Evolutionary conservation across 2,113 vertebrate species (phyloP).

Genomic region (Dasyprocta punctata): DNA sequence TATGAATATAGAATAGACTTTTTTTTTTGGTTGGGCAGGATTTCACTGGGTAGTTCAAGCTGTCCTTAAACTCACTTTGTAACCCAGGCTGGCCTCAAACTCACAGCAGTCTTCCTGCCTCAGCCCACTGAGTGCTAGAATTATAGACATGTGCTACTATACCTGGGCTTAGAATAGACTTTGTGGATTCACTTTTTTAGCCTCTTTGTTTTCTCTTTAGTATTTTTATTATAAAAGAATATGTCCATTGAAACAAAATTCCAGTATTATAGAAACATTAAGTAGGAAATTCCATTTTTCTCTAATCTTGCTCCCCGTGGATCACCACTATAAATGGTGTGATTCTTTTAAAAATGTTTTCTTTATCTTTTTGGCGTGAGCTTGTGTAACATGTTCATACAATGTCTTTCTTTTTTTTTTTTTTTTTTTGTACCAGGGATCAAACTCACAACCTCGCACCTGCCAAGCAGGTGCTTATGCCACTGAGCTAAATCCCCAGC

Average conservation of each 20-base stretch:
- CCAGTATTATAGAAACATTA: background rate
- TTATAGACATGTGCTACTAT: background rate
- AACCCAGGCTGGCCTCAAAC: background rate
- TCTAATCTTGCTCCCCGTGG: background rate
- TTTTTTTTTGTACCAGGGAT: too few species aligned
- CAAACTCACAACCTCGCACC: too few species aligned
- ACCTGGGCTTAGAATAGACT: background rate
- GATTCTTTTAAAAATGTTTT: background rate
- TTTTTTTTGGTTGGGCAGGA: background rate
- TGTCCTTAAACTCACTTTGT: background rate
- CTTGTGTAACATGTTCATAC: background rate
- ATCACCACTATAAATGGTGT: background rate
- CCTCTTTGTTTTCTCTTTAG: background rate
- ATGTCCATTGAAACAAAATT: slow-evolving; percentile 34
- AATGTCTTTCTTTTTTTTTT: too few species aligned
- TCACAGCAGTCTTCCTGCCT: background rate
- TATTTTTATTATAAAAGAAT: slow-evolving; percentile 35
- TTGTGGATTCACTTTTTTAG: background rate
- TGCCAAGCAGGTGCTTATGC: too few species aligned
- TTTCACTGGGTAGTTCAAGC: background rate
- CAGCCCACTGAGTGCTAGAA: background rate
- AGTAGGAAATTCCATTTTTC: background rate
- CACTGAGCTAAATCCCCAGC: too few species aligned
- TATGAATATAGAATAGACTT: background rate
- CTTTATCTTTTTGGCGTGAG: background rate